Conservation (phyloP, 2,113 vertebrate species). For the Heloderma charlesbogerti region DNA sequence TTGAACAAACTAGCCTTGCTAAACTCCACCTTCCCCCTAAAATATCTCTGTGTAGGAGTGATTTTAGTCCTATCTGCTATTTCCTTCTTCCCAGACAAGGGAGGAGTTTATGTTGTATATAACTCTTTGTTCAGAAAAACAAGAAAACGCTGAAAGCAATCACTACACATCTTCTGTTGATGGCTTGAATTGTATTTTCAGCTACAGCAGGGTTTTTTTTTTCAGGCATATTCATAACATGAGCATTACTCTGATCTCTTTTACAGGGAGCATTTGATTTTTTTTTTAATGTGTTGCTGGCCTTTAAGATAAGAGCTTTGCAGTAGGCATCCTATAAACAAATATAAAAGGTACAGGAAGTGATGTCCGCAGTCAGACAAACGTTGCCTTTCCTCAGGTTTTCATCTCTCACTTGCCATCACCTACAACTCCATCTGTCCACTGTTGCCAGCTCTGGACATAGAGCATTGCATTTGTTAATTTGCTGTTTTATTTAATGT, state of each 20-base stretch:
- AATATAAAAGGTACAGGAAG: neutral
- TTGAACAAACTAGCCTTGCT: conserved; percentile 62
- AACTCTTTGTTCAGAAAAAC: conserved; percentile 58
- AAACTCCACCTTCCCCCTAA: conserved; percentile 71
- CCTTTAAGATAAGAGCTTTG: neutral
- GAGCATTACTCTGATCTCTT: accelerated
- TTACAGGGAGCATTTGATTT: accelerated
- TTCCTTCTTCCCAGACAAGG: conserved; percentile 75
- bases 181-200: neutral
- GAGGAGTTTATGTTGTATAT: conserved; percentile 39
- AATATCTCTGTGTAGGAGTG: conserved; percentile 52
- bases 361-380: neutral
- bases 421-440: neutral
- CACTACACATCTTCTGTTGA: neutral
- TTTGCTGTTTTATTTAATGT: no score
- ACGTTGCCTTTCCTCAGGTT: neutral
- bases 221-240: accelerated
- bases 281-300: neutral
- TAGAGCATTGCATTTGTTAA: no score
- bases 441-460: neutral
- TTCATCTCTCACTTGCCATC: neutral
- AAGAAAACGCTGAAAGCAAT: conserved; percentile 44
- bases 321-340: neutral
- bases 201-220: neutral
- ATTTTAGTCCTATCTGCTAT: conserved; percentile 54